Evolutionary conservation across 2,113 vertebrate species (phyloP).

Genomic region (Mobula hypostoma): DNA sequence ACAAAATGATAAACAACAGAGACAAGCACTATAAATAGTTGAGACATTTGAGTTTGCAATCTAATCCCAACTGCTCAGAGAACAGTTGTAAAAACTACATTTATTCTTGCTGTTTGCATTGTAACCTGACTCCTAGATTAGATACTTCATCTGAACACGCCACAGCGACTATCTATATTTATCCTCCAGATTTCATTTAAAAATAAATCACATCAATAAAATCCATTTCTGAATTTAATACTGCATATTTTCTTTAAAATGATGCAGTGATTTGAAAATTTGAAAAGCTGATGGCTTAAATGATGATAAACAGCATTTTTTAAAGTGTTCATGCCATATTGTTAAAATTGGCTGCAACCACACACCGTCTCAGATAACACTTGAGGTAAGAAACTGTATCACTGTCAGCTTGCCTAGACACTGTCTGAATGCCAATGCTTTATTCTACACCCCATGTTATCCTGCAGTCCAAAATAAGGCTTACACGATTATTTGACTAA

Average conservation of each 20-base stretch:
- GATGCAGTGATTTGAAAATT: neutral
- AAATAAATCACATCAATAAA: slow-evolving; percentile 4
- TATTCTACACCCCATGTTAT: neutral
- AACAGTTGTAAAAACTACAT: slow-evolving; percentile 15
- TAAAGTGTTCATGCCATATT: neutral
- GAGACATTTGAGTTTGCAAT: slow-evolving; percentile 14
- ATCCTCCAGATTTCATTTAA: neutral
- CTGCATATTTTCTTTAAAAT: slow-evolving; percentile 7
- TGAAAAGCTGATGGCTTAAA: neutral
- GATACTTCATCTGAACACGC: slow-evolving; percentile 15
- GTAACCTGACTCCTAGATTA: neutral
- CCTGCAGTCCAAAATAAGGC: neutral
- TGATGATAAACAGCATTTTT: neutral
- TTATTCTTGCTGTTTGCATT: neutral
- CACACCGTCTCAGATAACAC: neutral
- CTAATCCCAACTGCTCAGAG: neutral
- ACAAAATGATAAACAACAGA: slow-evolving; percentile 25
- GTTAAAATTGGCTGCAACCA: neutral
- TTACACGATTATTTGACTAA: neutral
- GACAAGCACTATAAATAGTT: neutral
- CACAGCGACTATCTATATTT: neutral
- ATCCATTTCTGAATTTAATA: neutral
- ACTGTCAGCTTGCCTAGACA: neutral
- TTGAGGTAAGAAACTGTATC: neutral
- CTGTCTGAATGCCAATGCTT: neutral